These are phyloP conservation scores for Leguminivora glycinivorella DNA, from an alignment of 1,140 invertebrate genomes.

Conservation along the genomic window DNA sequence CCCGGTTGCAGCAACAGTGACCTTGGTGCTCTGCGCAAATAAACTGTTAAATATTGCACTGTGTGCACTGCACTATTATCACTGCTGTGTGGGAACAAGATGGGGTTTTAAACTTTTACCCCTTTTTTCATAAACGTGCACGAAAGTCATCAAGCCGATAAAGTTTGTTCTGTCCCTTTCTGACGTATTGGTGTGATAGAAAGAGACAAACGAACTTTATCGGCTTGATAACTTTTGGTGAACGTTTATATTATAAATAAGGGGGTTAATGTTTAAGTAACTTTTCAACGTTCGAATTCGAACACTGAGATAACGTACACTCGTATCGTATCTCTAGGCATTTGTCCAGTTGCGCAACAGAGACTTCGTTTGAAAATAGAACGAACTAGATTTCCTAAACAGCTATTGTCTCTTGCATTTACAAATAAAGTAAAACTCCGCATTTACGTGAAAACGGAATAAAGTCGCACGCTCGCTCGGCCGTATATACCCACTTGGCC, in stretches of 20 bases:
- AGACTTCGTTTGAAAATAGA: not conserved
- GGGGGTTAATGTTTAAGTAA: too few species aligned
- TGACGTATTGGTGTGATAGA: too few species aligned
- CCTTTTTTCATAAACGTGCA: too few species aligned
- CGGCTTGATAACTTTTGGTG: too few species aligned
- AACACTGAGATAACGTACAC: not conserved
- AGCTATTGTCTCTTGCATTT: not conserved
- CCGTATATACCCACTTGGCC: too few species aligned
- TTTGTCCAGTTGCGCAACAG: not conserved
- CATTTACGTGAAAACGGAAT: too few species aligned
- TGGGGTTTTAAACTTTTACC: conserved; percentile 17
- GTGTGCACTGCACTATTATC: conserved; percentile 14
- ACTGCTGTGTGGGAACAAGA: conserved; percentile 2
- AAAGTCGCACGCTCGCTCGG: too few species aligned
- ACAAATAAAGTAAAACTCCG: not conserved
- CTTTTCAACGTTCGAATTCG: not conserved
- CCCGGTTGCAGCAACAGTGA: conserved; percentile 33
- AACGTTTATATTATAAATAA: too few species aligned
- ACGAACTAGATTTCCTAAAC: not conserved
- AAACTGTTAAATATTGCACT: conserved; percentile 30
- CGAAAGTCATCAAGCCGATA: too few species aligned
- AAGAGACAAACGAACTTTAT: too few species aligned
- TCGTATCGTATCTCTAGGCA: not conserved
- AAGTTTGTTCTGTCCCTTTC: too few species aligned
- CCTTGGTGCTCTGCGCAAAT: conserved; percentile 34